These are phyloP conservation scores for Pristionchus arcanus DNA, from an alignment of 2,888 invertebrate species.

Conservation along the genomic window DNA sequence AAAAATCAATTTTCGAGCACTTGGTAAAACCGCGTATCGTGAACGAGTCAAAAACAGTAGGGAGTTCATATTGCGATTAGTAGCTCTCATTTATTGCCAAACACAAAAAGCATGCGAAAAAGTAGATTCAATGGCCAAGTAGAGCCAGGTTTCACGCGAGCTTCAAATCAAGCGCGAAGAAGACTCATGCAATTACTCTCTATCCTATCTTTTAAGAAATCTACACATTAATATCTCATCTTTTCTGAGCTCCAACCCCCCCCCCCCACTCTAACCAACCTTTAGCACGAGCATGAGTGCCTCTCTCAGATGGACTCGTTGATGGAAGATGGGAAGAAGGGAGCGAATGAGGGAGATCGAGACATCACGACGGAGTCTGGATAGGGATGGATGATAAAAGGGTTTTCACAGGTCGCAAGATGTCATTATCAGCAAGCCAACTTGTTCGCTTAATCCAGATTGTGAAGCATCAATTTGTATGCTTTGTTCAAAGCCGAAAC, in stretches of 20 bases:
- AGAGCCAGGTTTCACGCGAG: no score
- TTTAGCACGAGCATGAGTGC: conserved; percentile 67
- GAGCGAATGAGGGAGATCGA: conserved; percentile 69
- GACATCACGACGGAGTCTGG: conserved; percentile 61
- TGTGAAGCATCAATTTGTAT: neutral
- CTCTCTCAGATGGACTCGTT: conserved; percentile 64
- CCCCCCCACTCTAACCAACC: conserved; percentile 16
- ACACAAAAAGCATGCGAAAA: neutral
- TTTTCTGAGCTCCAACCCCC: no score
- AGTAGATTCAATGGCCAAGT: no score
- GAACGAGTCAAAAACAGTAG: neutral
- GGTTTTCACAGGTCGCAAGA: no score
- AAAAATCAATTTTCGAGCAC: neutral
- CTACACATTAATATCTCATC: no score
- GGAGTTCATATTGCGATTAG: neutral
- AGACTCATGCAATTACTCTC: no score
- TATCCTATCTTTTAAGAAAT: no score
- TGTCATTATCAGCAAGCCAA: neutral
- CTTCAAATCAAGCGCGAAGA: no score
- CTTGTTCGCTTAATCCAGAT: neutral
- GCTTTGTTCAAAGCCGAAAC: neutral
- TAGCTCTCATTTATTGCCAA: neutral
- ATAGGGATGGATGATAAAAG: neutral
- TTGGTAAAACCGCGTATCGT: neutral
- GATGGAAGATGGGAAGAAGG: conserved; percentile 71